Evolutionary conservation across 2,797 vertebrate species (phyloP).

Genomic region (Poeciliopsis paucimaculata): DNA sequence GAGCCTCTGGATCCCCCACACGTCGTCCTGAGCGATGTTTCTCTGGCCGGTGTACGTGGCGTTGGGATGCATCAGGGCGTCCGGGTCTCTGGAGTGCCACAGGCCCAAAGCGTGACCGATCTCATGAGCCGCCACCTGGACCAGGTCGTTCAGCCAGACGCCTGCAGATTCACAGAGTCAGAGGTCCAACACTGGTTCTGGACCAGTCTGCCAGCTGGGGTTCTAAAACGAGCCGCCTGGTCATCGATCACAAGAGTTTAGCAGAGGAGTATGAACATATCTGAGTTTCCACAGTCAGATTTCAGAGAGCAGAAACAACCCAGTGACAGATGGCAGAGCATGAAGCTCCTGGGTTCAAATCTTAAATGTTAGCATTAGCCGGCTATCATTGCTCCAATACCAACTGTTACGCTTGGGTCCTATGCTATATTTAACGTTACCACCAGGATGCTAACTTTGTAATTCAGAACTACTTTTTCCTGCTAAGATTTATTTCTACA

Average conservation of each 20-base stretch:
- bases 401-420: too few species aligned
- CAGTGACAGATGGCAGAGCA: too few species aligned
- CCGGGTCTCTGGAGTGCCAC: slow-evolving; percentile 84
- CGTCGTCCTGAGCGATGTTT: slow-evolving; percentile 82
- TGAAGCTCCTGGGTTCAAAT: too few species aligned
- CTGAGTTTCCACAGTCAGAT: too few species aligned
- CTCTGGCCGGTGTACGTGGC: slow-evolving; percentile 86
- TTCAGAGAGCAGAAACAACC: too few species aligned
- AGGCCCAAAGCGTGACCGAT: slow-evolving; percentile 86
- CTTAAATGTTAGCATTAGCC: too few species aligned
- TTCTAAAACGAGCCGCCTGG: not conserved
- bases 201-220: not conserved
- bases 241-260: not conserved
- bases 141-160: slow-evolving; percentile 88
- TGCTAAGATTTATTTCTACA: not conserved
- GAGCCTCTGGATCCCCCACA: slow-evolving; percentile 86
- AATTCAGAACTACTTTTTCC: not conserved
- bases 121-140: slow-evolving; percentile 88
- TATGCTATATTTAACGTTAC: not conserved
- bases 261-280: too few species aligned
- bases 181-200: not conserved
- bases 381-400: too few species aligned
- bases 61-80: slow-evolving; percentile 87
- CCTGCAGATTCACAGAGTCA: slow-evolving; percentile 63
- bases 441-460: not conserved